Evolutionary conservation across 2,113 vertebrate species (phyloP).

Genomic region (Elgaria multicarinata): DNA sequence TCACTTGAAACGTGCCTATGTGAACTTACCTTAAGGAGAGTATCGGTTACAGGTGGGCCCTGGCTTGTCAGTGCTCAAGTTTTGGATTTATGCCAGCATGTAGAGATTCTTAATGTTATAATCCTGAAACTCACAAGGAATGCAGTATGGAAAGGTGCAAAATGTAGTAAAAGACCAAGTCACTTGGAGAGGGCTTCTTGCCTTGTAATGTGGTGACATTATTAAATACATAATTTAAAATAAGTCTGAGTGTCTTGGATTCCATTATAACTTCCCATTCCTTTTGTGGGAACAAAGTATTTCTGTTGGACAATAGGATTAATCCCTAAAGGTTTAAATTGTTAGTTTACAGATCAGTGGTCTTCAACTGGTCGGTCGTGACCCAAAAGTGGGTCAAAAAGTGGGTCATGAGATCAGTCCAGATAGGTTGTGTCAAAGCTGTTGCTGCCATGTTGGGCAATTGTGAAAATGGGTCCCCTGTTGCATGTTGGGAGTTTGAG

Average conservation of each 20-base stretch:
- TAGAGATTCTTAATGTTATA: neutral
- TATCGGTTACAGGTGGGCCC: neutral
- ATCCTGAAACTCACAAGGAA: neutral
- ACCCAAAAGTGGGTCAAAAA: too few species aligned
- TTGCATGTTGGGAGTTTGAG: too few species aligned
- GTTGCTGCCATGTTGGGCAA: too few species aligned
- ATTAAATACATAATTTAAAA: neutral
- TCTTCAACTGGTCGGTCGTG: too few species aligned
- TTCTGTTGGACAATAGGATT: neutral
- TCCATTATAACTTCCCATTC: neutral
- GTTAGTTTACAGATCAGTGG: neutral
- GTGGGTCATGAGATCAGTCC: too few species aligned
- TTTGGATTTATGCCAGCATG: neutral
- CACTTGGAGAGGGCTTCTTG: too few species aligned
- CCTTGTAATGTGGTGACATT: too few species aligned
- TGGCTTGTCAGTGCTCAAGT: neutral
- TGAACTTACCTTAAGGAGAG: neutral
- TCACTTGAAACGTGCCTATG: neutral
- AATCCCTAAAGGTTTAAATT: neutral
- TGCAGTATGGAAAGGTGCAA: neutral
- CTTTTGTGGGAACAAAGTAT: neutral
- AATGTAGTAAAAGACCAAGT: neutral
- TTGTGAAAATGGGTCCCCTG: too few species aligned
- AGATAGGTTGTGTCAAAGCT: too few species aligned
- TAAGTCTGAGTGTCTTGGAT: neutral